Percentiles rank a stretch among this genome's conserved stretches.
Conservation (phyloP, 2,113 vertebrate species). For the Polypterus senegalus region DNA sequence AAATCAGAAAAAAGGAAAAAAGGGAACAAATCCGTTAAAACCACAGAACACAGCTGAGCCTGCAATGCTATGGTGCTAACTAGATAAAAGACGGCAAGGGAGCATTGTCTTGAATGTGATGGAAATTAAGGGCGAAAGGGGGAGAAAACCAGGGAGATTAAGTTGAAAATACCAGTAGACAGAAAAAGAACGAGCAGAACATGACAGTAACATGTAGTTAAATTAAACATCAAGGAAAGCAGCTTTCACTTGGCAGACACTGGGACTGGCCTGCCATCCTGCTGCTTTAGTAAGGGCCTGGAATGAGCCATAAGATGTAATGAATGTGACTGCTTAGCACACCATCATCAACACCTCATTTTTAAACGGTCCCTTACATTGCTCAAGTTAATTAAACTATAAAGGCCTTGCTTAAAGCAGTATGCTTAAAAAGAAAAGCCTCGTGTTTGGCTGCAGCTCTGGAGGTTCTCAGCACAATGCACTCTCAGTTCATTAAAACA, state of each 20-base stretch:
- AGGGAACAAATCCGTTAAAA: background rate
- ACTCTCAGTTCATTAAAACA: too few species aligned
- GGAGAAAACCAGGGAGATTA: conserved; percentile 65
- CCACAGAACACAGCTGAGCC: conserved; percentile 9
- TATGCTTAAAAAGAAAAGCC: conserved; percentile 28
- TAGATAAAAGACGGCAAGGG: conserved; percentile 60
- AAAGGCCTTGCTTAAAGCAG: conserved; percentile 26
- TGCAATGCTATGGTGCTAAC: conserved; percentile 6
- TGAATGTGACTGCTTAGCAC: background rate
- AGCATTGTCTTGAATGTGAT: conserved; percentile 54
- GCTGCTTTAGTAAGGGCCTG: background rate
- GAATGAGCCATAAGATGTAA: background rate
- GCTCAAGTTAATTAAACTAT: too few species aligned
- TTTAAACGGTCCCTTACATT: conserved; percentile 18
- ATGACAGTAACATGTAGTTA: conserved; percentile 77
- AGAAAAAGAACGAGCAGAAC: conserved; percentile 65
- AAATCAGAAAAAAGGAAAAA: background rate
- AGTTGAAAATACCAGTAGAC: conserved; percentile 59
- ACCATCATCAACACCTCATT: conserved; percentile 1
- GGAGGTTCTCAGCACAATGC: too few species aligned
- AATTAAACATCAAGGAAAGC: conserved; percentile 55
- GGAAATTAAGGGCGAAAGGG: conserved; percentile 67
- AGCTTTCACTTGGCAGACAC: background rate
- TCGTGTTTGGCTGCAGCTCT: too few species aligned
- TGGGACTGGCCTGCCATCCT: background rate